Conservation (phyloP, 2,888 invertebrate genomes). For the Parelbella ahira region DNA sequence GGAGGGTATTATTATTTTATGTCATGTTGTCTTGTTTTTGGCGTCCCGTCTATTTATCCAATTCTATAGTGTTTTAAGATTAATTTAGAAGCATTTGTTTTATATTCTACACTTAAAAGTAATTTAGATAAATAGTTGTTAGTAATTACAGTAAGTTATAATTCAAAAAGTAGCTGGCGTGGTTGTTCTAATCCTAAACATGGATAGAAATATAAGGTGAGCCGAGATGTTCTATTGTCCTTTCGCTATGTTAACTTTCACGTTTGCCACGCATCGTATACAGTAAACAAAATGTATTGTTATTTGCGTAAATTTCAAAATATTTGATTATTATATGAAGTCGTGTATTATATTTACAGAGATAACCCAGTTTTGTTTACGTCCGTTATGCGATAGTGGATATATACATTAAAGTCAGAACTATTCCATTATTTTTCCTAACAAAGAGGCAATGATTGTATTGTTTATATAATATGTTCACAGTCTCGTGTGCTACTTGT, state of each 20-base stretch:
- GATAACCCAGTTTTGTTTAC: constrained; percentile 14
- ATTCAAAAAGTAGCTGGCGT: constrained; percentile 14
- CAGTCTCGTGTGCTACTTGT: too few species aligned
- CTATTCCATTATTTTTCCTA: too few species aligned
- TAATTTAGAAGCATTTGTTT: constrained; percentile 9
- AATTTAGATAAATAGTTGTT: constrained; percentile 2
- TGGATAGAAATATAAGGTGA: constrained; percentile 77
- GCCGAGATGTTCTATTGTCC: constrained; percentile 42
- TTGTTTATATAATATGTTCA: too few species aligned
- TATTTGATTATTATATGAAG: not conserved
- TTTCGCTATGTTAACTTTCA: constrained; percentile 43
- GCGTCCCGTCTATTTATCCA: constrained; percentile 17
- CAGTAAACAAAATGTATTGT: constrained; percentile 22
- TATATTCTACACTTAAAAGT: not conserved
- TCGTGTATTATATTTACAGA: not conserved
- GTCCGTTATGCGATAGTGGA: too few species aligned
- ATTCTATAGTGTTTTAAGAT: constrained; percentile 6
- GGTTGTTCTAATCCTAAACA: constrained; percentile 40
- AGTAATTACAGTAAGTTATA: constrained; percentile 1
- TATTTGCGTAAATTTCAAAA: not conserved
- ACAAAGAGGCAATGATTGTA: too few species aligned
- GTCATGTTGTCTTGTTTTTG: constrained; percentile 17
- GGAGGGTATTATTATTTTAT: constrained; percentile 9
- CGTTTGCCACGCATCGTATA: constrained; percentile 30
- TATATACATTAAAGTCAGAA: too few species aligned